A percentile compares a stretch with the other conserved stretches of the same genome.
These are phyloP conservation scores for Belgica antarctica DNA, from an alignment of 2,888 invertebrate genomes.

Conservation along the genomic window DNA sequence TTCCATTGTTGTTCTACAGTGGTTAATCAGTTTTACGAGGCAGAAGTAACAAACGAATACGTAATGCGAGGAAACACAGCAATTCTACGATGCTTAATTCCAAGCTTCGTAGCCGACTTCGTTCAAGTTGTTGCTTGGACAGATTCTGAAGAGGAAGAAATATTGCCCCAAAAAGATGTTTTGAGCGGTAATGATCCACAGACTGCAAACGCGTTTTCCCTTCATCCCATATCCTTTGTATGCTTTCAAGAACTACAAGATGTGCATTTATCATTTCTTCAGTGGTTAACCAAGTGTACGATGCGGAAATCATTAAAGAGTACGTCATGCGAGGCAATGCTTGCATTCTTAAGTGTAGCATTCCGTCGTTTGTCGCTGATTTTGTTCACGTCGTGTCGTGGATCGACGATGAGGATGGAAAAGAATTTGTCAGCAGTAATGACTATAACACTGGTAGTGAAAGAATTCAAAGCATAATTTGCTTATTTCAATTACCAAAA, in stretches of 20 bases:
- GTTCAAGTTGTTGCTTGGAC: conserved; percentile 78
- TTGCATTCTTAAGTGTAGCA: conserved; percentile 70
- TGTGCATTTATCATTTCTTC: conserved; percentile 47
- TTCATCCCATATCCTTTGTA: not conserved
- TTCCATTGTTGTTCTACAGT: conserved; percentile 33
- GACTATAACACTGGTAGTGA: conserved; percentile 15
- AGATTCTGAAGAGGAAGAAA: conserved; percentile 61
- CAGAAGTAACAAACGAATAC: conserved; percentile 59
- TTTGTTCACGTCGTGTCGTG: conserved; percentile 69
- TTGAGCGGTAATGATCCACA: conserved; percentile 9
- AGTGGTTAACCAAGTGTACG: conserved; percentile 72
- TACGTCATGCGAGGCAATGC: conserved; percentile 73
- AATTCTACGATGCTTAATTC: conserved; percentile 76
- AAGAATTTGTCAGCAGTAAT: conserved; percentile 49
- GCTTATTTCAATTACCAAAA: too few species aligned
- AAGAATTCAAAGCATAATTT: too few species aligned
- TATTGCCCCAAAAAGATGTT: not conserved
- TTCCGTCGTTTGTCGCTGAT: conserved; percentile 72
- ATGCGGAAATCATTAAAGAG: conserved; percentile 70
- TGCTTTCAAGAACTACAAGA: not conserved
- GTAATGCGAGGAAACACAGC: conserved; percentile 80
- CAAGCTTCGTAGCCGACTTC: conserved; percentile 83
- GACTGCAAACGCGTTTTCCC: not conserved
- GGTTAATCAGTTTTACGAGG: conserved; percentile 33
- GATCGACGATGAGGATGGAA: conserved; percentile 70